These are phyloP conservation scores for Pseudopipra pipra DNA, from an alignment of 2,113 vertebrate genomes.

Conservation along the genomic window DNA sequence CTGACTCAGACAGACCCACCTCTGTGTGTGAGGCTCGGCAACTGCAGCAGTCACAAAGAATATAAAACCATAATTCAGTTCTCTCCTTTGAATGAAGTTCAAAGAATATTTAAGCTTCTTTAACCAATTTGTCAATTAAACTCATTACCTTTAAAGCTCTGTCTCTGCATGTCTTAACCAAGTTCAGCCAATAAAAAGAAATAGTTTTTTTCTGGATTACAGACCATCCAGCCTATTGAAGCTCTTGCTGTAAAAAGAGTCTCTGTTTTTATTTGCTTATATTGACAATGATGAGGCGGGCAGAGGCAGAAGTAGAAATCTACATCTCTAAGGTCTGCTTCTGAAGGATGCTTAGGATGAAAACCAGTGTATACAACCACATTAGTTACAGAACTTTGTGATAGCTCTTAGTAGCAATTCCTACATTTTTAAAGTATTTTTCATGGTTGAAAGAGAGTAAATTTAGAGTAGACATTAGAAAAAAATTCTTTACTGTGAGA, in stretches of 20 bases:
- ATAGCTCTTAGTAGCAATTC: neutral
- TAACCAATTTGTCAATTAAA: neutral
- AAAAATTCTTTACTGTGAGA: neutral
- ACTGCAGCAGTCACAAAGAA: neutral
- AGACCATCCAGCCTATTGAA: neutral
- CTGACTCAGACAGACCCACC: neutral
- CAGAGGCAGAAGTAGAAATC: neutral
- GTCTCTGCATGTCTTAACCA: rapidly evolving
- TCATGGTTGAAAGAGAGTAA: neutral
- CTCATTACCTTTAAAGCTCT: neutral
- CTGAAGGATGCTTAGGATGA: neutral
- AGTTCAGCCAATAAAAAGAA: neutral
- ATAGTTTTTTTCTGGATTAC: neutral
- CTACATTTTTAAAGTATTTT: neutral
- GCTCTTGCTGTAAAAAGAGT: neutral
- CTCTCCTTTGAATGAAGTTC: neutral
- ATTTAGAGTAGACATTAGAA: neutral
- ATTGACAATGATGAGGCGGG: neutral
- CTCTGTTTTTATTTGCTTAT: neutral
- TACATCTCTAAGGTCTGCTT: neutral
- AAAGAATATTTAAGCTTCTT: neutral
- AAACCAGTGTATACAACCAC: neutral
- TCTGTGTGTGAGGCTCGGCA: rapidly evolving
- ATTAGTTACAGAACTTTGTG: neutral
- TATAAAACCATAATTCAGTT: neutral